These are phyloP conservation scores for Schlechtendalia chinensis DNA, from an alignment of 1,140 invertebrate species.

Conservation along the genomic window DNA sequence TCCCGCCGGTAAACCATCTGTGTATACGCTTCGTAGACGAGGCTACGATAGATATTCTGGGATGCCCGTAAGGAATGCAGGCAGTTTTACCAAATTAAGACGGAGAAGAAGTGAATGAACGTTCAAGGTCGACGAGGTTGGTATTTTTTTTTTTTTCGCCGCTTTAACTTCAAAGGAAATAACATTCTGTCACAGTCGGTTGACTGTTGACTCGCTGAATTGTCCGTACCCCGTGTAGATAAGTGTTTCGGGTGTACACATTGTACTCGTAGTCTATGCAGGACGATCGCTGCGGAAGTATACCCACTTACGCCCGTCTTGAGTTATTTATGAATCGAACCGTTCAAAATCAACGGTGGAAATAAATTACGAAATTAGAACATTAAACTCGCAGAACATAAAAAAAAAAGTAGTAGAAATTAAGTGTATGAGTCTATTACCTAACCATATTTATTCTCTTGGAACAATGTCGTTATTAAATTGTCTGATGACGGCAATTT, in stretches of 20 bases:
- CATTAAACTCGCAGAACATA: neutral
- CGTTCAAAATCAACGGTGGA: neutral
- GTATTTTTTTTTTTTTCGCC: constrained; percentile 14
- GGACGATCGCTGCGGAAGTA: constrained; percentile 6
- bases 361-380: neutral
- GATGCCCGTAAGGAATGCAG: constrained; percentile 2
- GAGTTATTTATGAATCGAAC: constrained; percentile 1
- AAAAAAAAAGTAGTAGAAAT: too few species aligned
- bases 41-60: too few species aligned
- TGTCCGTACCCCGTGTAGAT: neutral
- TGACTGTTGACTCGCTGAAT: constrained; percentile 28
- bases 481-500: neutral
- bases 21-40: too few species aligned
- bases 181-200: constrained; percentile 34
- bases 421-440: neutral
- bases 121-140: constrained; percentile 27
- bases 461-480: neutral
- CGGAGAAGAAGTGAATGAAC: constrained; percentile 44
- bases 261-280: neutral
- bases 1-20: too few species aligned
- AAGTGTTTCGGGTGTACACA: neutral
- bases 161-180: constrained; percentile 41
- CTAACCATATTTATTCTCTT: neutral
- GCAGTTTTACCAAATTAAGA: constrained; percentile 49
- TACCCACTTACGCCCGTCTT: neutral